Base-by-base conservation (phyloP, 2,888 invertebrate genomes). In the Drosophila bunnanda region DNA sequence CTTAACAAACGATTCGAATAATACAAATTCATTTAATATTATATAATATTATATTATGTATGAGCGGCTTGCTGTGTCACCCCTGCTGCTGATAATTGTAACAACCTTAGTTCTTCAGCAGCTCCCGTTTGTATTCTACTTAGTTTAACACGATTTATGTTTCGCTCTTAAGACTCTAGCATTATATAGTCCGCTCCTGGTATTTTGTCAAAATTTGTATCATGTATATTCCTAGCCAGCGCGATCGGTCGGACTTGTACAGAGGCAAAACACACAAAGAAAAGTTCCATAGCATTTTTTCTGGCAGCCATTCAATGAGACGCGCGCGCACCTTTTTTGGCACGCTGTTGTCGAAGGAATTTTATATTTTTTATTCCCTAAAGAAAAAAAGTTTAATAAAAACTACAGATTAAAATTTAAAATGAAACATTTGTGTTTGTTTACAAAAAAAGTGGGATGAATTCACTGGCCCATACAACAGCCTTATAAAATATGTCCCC, bases 281-380 rank as follows among this genome's bases (percentile, higher is more conserved):
- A 50, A 22, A 78, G 83, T 87, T 89, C 85, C 82, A 77, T 67
- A 89, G 88, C 89, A 90, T 89, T 90, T 89, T 89, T 89, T 52
- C 50, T 90, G 90, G 90, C 89, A 90, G 90, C 89, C 90, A 90
- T 89, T 90, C 84, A 83, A 34, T 6, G 50, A 80, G 80, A 71
- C 60, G 57, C 76, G 76, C 62, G 80, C 81, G 89, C 89, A 52
- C 50, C 20, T 34, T 50, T 83, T 88, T 86, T 86, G 79, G 80
- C 75, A 70, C 79, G 77, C 54, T 73, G 76, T 52, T 73, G 77
- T 83, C 74, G 84, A 85, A 85, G 91, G 90, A 89, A 90, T 90
- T 90, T 90, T 90, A 83, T 82, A 88, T 86, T 91, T 91, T 90
- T 90, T 91, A 90, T 89, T 90, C 91, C 91, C 85, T 89, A 91